phyloP scores from a whole-genome alignment of 2,888 invertebrate genomes.

The Drosophila kuntzei region DNA sequence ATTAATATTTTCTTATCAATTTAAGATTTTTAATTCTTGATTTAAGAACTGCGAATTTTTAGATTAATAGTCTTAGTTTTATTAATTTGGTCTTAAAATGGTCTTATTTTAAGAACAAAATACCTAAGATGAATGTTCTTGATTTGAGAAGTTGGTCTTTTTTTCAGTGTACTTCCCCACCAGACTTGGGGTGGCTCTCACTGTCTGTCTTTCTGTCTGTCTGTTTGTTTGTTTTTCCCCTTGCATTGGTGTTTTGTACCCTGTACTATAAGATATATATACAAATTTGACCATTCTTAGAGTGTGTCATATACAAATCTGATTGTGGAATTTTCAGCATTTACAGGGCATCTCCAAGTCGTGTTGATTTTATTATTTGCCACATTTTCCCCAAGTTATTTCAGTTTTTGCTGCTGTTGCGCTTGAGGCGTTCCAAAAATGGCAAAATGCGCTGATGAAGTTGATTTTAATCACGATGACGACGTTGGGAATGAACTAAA shows the following conservation, averaged over 20 bases:
- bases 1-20: too few species aligned
- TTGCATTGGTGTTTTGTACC: slow-evolving; percentile 1
- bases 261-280: neutral
- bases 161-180: too few species aligned
- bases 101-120: too few species aligned
- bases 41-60: too few species aligned
- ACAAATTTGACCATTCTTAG: neutral
- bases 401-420: slow-evolving; percentile 36
- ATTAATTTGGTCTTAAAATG: too few species aligned
- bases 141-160: too few species aligned
- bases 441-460: slow-evolving; percentile 59
- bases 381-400: slow-evolving; percentile 17
- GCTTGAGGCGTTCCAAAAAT: slow-evolving; percentile 55
- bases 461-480: slow-evolving; percentile 56
- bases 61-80: too few species aligned
- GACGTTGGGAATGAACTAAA: slow-evolving; percentile 21
- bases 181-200: too few species aligned
- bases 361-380: neutral
- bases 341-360: slow-evolving; percentile 17
- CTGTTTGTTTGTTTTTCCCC: neutral
- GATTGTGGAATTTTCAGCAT: neutral
- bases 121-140: too few species aligned
- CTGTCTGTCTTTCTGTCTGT: too few species aligned
- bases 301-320: neutral
- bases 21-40: too few species aligned